Evolutionary conservation across 2,888 invertebrate genomes (phyloP).

Genomic region (Erannis defoliaria): DNA sequence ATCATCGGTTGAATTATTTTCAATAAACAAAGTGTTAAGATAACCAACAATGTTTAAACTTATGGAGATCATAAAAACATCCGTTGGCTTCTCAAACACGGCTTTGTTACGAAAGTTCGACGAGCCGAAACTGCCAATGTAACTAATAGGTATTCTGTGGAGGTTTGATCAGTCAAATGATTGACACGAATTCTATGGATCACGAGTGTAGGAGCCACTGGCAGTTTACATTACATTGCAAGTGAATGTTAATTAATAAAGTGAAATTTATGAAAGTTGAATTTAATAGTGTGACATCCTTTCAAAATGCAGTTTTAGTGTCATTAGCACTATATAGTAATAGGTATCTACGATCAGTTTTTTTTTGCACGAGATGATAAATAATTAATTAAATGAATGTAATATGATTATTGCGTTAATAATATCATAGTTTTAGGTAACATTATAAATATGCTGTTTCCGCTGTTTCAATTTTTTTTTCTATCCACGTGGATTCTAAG

Average conservation of each 20-base stretch:
- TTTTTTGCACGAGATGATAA: too few species aligned
- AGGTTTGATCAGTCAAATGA: conserved; percentile 30
- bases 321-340: too few species aligned
- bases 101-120: conserved; percentile 40
- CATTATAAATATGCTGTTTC: neutral
- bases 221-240: conserved; percentile 8
- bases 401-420: too few species aligned
- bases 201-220: conserved; percentile 11
- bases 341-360: too few species aligned
- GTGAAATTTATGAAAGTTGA: too few species aligned
- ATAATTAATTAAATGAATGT: too few species aligned
- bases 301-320: too few species aligned
- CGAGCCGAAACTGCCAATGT: conserved; percentile 42
- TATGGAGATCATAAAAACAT: conserved; percentile 34
- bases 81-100: conserved; percentile 38
- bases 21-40: conserved; percentile 25
- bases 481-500: too few species aligned
- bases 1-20: conserved; percentile 3
- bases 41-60: conserved; percentile 37
- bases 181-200: conserved; percentile 39
- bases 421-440: neutral
- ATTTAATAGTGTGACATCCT: too few species aligned
- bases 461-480: neutral
- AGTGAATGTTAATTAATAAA: too few species aligned
- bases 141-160: conserved; percentile 29